Conservation (phyloP, 2,113 vertebrate species). For the Athene cunicularia region DNA sequence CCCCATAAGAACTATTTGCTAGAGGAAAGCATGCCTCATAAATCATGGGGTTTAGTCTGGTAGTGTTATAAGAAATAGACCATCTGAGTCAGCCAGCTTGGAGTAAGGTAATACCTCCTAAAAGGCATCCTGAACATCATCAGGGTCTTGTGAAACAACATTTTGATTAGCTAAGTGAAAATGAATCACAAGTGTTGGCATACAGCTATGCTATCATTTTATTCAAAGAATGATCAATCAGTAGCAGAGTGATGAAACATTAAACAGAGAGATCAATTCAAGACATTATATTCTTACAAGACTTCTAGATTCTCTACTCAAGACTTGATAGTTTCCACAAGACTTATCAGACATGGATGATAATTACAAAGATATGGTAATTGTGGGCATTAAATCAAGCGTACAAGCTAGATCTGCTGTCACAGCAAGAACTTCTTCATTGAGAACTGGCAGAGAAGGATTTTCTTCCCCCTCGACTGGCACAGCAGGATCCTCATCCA, state of each 20-base stretch:
- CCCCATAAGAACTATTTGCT: not conserved
- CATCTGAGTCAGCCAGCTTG: slow-evolving; percentile 43
- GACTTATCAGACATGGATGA: slow-evolving; percentile 51
- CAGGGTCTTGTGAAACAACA: slow-evolving; percentile 70
- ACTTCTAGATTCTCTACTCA: slow-evolving; percentile 41
- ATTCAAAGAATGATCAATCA: slow-evolving; percentile 70
- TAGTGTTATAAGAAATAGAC: slow-evolving; percentile 41
- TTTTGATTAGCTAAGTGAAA: slow-evolving; percentile 77
- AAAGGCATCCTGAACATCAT: slow-evolving; percentile 62
- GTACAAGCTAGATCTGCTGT: slow-evolving; percentile 62
- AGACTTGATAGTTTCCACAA: slow-evolving; percentile 52
- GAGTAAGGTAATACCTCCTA: slow-evolving; percentile 55
- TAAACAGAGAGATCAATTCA: slow-evolving; percentile 65
- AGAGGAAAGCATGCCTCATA: not conserved
- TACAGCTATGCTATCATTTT: slow-evolving; percentile 62
- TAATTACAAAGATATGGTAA: slow-evolving; percentile 78
- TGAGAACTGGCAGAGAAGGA: slow-evolving; percentile 62
- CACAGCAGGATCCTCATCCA: slow-evolving; percentile 57
- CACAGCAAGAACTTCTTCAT: slow-evolving; percentile 68
- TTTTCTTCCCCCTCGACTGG: slow-evolving; percentile 50
- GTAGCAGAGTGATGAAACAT: slow-evolving; percentile 63
- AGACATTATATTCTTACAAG: slow-evolving; percentile 56
- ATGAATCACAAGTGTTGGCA: slow-evolving; percentile 72
- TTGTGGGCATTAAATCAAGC: slow-evolving; percentile 71
- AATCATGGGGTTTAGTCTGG: not conserved